Evolutionary conservation across 2,888 invertebrate species (phyloP), one percentile per base, ranked within the genome.

Genomic region (Adineta ricciae): DNA sequence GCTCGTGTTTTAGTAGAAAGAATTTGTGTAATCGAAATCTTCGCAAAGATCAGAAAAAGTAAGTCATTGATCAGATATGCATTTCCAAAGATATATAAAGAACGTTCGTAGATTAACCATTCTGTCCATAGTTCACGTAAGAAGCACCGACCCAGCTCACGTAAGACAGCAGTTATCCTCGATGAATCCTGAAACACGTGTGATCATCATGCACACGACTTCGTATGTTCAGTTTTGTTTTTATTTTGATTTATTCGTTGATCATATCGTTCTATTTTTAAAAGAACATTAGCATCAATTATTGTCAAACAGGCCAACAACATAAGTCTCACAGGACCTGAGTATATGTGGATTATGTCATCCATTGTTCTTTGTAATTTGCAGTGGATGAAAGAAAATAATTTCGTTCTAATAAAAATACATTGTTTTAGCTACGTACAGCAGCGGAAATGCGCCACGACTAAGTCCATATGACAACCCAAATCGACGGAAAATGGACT

Each of bases 261-360:
- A 14, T 5, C 27, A 27, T 8, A 27, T 3, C 32, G 19, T 14
- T 64, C 36, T 21, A 27, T 19, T 36, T 78, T 49, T 21, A 27
- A 49, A 72, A 49, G 38, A 73, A 52, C 49, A n/a, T 9, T 84
- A 56, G 87, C 88, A 1, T 85, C 87, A 46, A 84, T 87, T 64
- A 87, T 89, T 19, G 84, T 89, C 86, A 88, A 88, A 5, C 86
- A 86, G 27, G 89, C 89, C 0, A 72, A 64, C 11, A 83, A 86
- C 49, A 84, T 88, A 9, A 87, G 87, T 0, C 86, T 89, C 36
- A 88, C 88, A 5, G 87, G 86, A 19, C 83, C 87, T 24, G 88
- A 88, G 54, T 89, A 88, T 78, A 88, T 89, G 86, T 89, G 89
- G 89, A 87, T 89, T 1, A 86, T 88, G 38, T 88, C 84, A 19